Conservation (phyloP, 1,140 invertebrate genomes). For the Gonioctena quinquepunctata region DNA sequence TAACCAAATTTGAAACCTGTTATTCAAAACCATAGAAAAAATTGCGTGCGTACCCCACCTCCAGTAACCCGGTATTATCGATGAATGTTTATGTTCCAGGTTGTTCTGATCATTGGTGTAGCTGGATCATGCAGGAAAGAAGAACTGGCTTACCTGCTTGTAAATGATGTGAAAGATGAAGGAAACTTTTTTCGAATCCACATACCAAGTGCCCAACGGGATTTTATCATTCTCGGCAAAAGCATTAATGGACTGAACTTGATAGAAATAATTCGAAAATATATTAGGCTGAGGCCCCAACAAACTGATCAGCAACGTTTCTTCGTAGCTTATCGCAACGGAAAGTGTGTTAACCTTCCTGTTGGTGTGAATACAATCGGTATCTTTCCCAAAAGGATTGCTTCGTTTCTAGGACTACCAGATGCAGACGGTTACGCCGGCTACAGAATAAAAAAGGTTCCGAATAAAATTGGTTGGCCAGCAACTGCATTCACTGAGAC, state of each 20-base stretch:
- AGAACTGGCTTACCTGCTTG: background rate
- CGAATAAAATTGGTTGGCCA: no score
- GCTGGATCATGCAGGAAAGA: background rate
- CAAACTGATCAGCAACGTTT: conserved; percentile 2
- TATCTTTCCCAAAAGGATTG: background rate
- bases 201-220: background rate
- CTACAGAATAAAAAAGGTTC: no score
- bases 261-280: background rate
- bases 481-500: no score
- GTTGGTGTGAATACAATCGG: conserved; percentile 14
- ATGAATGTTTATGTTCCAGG: background rate
- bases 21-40: no score
- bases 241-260: background rate
- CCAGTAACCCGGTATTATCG: no score
- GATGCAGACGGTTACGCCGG: conserved; percentile 13
- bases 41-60: no score
- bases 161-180: background rate
- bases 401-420: background rate
- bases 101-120: background rate
- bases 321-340: conserved; percentile 8
- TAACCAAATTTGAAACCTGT: no score
- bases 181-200: background rate
- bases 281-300: background rate
- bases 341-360: conserved; percentile 4
- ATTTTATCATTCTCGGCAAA: background rate